Evolutionary conservation across 2,888 invertebrate genomes (phyloP).

Genomic region (Eristalinus aeneus): DNA sequence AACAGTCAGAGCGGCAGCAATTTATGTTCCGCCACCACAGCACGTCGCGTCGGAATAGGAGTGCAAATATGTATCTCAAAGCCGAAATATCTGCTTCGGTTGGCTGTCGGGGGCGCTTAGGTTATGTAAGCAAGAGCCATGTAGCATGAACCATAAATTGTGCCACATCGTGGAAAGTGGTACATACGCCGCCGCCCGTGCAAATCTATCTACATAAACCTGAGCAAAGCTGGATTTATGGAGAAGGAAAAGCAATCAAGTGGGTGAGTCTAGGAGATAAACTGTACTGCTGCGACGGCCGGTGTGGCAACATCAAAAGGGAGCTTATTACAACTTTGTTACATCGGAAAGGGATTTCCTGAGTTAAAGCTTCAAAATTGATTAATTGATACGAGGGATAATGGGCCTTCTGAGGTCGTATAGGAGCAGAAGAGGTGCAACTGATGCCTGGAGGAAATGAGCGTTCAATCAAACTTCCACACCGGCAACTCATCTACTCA

Average conservation of each 20-base stretch:
- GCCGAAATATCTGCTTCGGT: constrained; percentile 33
- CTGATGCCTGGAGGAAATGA: not conserved
- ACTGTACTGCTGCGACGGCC: constrained; percentile 7
- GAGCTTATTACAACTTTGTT: constrained; percentile 35
- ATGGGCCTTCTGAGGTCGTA: not conserved
- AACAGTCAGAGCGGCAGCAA: constrained; percentile 15
- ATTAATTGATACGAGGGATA: not conserved
- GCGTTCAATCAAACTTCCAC: not conserved
- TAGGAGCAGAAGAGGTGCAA: not conserved
- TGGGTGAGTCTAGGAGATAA: constrained; percentile 54
- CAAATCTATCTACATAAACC: constrained; percentile 41
- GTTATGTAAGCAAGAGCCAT: constrained; percentile 63
- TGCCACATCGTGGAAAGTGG: constrained; percentile 38
- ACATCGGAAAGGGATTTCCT: constrained; percentile 34
- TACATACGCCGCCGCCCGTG: constrained; percentile 21
- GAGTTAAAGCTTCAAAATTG: constrained; percentile 16
- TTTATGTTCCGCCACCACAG: not conserved
- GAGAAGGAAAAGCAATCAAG: constrained; percentile 54
- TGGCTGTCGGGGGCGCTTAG: constrained; percentile 18
- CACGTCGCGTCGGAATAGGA: constrained; percentile 2
- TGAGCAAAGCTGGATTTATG: constrained; percentile 55
- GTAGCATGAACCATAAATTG: constrained; percentile 66
- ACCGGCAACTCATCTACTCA: not conserved
- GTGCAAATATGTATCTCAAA: constrained; percentile 25
- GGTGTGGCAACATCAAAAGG: constrained; percentile 41